Conservation (phyloP, 2,797 vertebrate genomes). For the Mormyrus hasselquistii region DNA sequence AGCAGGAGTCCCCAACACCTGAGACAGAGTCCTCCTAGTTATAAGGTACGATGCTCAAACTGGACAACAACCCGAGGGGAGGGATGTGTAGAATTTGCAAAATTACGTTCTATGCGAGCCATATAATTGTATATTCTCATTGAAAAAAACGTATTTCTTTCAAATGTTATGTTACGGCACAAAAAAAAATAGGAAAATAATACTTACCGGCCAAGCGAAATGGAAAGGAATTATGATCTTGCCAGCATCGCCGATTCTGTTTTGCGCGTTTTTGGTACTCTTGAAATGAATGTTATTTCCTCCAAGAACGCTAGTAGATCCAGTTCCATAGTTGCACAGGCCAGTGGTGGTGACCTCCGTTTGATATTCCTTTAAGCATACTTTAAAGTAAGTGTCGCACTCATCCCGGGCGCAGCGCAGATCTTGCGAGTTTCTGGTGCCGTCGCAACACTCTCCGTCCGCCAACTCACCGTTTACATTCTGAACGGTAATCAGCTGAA, state of each 20-base stretch:
- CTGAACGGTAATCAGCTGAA: constrained; percentile 80
- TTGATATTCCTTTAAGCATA: constrained; percentile 93
- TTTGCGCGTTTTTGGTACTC: constrained; percentile 57
- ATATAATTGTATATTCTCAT: background rate
- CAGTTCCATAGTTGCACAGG: constrained; percentile 80
- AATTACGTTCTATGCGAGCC: background rate
- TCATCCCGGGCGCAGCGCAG: constrained; percentile 69
- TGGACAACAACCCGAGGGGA: background rate
- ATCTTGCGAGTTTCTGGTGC: constrained; percentile 56
- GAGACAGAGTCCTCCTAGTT: background rate
- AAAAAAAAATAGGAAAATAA: background rate
- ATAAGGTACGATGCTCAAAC: background rate
- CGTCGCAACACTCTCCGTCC: constrained; percentile 85
- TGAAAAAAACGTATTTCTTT: background rate
- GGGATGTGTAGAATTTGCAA: background rate
- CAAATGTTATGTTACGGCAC: background rate
- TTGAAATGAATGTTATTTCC: constrained; percentile 86
- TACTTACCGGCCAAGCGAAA: constrained; percentile 91
- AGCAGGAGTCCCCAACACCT: background rate
- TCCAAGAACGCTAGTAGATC: constrained; percentile 79
- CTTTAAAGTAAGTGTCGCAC: constrained; percentile 85
- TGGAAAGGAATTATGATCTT: constrained; percentile 84
- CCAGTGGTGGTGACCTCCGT: constrained; percentile 73
- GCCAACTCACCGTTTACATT: constrained; percentile 80
- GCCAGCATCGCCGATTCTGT: constrained; percentile 61